These are phyloP conservation scores for Molorchus minor DNA, from an alignment of 2,888 invertebrate species.

Conservation along the genomic window DNA sequence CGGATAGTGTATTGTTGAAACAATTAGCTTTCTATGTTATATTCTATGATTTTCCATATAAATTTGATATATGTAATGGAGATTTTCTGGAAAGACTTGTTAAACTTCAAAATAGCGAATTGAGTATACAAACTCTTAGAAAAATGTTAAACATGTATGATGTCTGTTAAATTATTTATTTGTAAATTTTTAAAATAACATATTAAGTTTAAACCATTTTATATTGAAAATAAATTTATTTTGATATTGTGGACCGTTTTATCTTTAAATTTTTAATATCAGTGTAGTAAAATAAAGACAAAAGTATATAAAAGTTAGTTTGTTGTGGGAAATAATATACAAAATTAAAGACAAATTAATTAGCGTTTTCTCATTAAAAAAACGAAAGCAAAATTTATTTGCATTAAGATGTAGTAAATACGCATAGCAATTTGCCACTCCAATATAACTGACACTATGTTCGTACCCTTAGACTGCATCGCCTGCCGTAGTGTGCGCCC, in stretches of 20 bases:
- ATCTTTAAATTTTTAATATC: no score
- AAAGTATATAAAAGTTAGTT: no score
- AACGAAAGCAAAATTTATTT: background rate
- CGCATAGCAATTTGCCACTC: no score
- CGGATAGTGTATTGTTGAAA: constrained; percentile 56
- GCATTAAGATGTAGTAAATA: no score
- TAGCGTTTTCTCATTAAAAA: no score
- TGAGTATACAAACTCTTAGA: constrained; percentile 32
- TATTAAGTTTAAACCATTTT: constrained; percentile 22
- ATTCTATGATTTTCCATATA: constrained; percentile 68
- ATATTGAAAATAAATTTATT: constrained; percentile 22
- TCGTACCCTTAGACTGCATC: no score
- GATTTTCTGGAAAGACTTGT: constrained; percentile 51
- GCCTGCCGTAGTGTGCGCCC: no score
- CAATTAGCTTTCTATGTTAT: constrained; percentile 67
- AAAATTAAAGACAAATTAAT: no score
- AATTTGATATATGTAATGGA: constrained; percentile 53
- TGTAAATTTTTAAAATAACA: background rate
- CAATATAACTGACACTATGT: no score
- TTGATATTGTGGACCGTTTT: constrained; percentile 7
- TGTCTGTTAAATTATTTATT: constrained; percentile 17
- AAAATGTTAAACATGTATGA: constrained; percentile 32
- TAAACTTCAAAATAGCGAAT: constrained; percentile 29
- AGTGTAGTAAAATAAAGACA: no score
- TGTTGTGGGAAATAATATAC: no score